A percentile compares a stretch with the other conserved stretches of the same genome.
Conservation (phyloP, 2,797 vertebrate genomes). For the Garrulus glandarius region DNA sequence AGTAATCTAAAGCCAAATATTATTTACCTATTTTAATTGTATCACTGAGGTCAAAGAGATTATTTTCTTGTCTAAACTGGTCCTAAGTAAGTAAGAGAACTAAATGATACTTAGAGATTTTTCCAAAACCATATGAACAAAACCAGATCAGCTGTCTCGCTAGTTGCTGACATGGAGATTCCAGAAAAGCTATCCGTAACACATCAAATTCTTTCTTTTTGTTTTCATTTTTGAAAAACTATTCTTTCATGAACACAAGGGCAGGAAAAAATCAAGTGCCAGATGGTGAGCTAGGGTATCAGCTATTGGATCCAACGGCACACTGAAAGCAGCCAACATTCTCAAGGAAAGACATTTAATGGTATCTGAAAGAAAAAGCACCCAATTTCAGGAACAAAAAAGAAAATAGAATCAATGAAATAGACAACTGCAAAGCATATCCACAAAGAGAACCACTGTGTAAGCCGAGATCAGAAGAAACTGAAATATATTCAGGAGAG, state of each 20-base stretch:
- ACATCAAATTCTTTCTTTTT: slow-evolving; percentile 21
- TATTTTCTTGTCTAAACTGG: not conserved
- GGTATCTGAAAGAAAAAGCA: slow-evolving; percentile 20
- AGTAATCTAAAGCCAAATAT: not conserved
- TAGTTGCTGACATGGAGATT: slow-evolving; percentile 1
- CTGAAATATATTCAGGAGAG: not conserved
- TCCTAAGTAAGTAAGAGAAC: not conserved
- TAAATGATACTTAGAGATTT: not conserved
- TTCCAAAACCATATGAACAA: slow-evolving; percentile 22
- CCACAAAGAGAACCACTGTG: not conserved
- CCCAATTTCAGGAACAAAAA: not conserved
- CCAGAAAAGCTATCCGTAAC: slow-evolving; percentile 18
- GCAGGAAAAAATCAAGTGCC: slow-evolving; percentile 43
- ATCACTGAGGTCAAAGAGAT: not conserved
- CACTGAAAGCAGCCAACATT: slow-evolving; percentile 10
- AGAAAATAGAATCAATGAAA: not conserved
- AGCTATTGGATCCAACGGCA: not conserved
- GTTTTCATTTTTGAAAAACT: slow-evolving; percentile 41
- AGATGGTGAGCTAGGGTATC: slow-evolving; percentile 44
- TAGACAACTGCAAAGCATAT: not conserved
- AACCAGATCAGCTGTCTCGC: not conserved
- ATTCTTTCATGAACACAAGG: slow-evolving; percentile 34
- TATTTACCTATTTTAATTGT: not conserved
- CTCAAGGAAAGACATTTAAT: slow-evolving; percentile 24
- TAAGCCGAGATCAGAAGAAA: not conserved